Evolutionary conservation across 2,888 invertebrate genomes (phyloP), one percentile per base, ranked within the genome.

Genomic region (Halictus quadricinctus): DNA sequence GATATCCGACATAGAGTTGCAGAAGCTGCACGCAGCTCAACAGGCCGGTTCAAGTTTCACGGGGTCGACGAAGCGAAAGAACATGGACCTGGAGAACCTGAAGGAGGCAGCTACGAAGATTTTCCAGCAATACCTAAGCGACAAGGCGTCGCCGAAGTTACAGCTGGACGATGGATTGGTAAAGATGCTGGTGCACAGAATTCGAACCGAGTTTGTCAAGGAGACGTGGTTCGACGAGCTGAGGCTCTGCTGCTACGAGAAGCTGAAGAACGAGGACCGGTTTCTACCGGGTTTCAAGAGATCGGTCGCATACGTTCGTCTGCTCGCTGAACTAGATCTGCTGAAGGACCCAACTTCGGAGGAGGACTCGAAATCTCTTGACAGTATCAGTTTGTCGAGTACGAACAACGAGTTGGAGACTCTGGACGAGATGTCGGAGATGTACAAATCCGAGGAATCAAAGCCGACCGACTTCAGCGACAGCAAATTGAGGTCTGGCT

Each of bases 171-270:
- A 96, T 78, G 93, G 94, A 13, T 93, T 97, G 10, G 95, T 96
- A 6, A 96, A 96, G 90, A 95, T 95, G 88, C 95, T 97, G 75
- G 93, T 96, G 58, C 95, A 95, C 48, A 95, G 96, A 91, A 96
- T 97, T 82, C 95, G 96, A 89, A 96, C 95, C 78, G 97, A 97
- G 92, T 91, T 94, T 46, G 96, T 97, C 8, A 95, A 95, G 46
- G 97, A 97, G 82, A 95, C 96, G 4, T 98, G 98, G 96, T 99
- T 99, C 94, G 98, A 98, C 93, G 97, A 97, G 85, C 96, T 98
- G 29, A 97, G 98, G 94, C 95, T 96, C 85, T 96, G 96, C 79
- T 96, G 97, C 48, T 96, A 96, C 86, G 96, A 96, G 90, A 97
- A 95, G 92, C 85, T 94, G 43, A 95, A 96, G 91, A 95, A 94